Evolutionary conservation across 2,888 invertebrate species (phyloP), one percentile per base, ranked within the genome.

Genomic region (Campoplex capitator): DNA sequence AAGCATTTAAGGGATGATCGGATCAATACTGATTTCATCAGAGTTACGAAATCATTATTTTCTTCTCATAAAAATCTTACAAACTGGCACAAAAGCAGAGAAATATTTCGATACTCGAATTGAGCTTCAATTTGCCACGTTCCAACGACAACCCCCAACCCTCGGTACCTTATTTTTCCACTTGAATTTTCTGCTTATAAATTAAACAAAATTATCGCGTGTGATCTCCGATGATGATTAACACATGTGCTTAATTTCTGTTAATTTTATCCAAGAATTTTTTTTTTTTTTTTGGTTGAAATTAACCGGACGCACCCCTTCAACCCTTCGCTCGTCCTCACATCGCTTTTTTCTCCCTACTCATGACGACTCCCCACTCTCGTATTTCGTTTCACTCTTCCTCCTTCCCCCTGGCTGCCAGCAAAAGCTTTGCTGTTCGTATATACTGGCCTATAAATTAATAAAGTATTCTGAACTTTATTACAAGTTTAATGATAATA

Each of bases 401-500:
- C 78, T 38, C 67, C 42, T 58, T 77, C 56, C 28, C 16, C 80
- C 58, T 23, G 23, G 23, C 35, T 83, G 77, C 65, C n/a, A 28
- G 73, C 65, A 48, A 58, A 76, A 83, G 76, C 76, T 35, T 58
- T 54, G 73, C 54, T 71, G 51, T 70, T 82, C 80, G 85, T 87
- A 23, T 87, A 23, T 23, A 89, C 91, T 89, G 91, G 90, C 92
- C 94, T 94, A 94, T 94, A 94, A 94, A 94, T 94, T 94, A 94
- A 94, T 94, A 94, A 94, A 94, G 94, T 93, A 94, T 93, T 92
- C 93, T 91, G 92, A 94, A 94, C 93, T 94, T 94, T 94, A 94
- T 94, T 93, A 93, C 92, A 93, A 93, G 93, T 94, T 93, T 94
- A 94, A 94, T 94, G 93, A 93, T 94, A 94, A 94, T 94, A 94